Base-by-base conservation (phyloP, 1,140 invertebrate genomes). In the Saccostrea glomerata region DNA sequence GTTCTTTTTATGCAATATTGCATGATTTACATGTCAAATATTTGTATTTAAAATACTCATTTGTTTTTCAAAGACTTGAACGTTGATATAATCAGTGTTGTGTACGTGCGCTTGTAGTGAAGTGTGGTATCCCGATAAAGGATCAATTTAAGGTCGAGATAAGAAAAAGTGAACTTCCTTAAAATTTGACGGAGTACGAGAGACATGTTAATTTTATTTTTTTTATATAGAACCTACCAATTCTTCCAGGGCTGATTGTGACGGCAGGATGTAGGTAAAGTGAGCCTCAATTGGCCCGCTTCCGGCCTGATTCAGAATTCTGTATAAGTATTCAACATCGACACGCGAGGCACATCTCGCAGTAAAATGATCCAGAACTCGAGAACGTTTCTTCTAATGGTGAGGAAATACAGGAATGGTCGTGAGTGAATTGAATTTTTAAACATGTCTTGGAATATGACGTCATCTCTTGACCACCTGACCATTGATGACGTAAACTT, bases 251-350 rank as follows among this genome's bases (percentile, higher is more conserved):
- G 66, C 66, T 23, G n/a, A 30, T 25, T 73, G 66, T 20, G n/a
- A 30, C 11, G n/a, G 66, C 66, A 73, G 66, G 66, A 73, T 73
- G 66, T 73, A 3, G 23, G 66, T 23, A 73, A 73, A 73, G 66
- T 73, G 66, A 73, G 66, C 66, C 23, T 73, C 66, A 73, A 2
- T 73, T 25, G 66, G n/a, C 9, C n/a, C 66, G 23, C 66, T 73
- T 73, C 66, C 66, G 66, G 20, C 25, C 66, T 73, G 25, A 73
- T 73, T 73, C 66, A 73, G 23, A 30, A 23, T 23, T 13, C 13
- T 13, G 25, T 25, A 73, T 73, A 30, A 73, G 66, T 73, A 73
- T 73, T 73, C 13, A 23, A 73, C 66, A 23, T 23, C 13, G 66
- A 73, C 66, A 25, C 66, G 66, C 66, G 66, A 73, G n/a, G 66